Evolutionary conservation across 2,888 invertebrate species (phyloP).

Genomic region (Drosophila neotestacea): DNA sequence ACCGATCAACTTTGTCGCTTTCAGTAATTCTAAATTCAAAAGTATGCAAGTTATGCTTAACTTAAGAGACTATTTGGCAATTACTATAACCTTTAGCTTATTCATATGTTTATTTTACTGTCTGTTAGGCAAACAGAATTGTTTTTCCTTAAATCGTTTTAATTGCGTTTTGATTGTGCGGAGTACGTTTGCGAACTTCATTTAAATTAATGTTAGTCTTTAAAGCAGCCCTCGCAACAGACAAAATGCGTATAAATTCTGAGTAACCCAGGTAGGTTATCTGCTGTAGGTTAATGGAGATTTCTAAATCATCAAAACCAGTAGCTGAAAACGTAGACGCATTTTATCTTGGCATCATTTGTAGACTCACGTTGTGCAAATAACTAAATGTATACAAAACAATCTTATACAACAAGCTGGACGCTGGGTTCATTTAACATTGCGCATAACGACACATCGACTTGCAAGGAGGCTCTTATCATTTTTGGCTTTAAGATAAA

Average conservation of each 20-base stretch:
- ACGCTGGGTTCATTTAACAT: conserved; percentile 41
- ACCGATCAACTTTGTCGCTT: conserved; percentile 14
- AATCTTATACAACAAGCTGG: conserved; percentile 24
- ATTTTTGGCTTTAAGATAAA: conserved; percentile 48
- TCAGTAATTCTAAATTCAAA: conserved; percentile 1
- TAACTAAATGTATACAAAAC: conserved; percentile 46
- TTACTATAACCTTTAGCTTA: background rate
- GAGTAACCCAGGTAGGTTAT: conserved; percentile 47
- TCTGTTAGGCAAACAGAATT: background rate
- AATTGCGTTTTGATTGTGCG: conserved; percentile 49
- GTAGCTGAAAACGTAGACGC: conserved; percentile 36
- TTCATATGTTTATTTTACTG: background rate
- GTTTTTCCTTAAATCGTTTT: conserved; percentile 44
- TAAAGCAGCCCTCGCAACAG: conserved; percentile 34
- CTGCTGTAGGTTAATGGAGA: conserved; percentile 39
- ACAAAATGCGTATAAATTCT: conserved; percentile 11
- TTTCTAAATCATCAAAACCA: conserved; percentile 48
- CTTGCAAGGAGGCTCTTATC: conserved; percentile 42
- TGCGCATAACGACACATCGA: conserved; percentile 53
- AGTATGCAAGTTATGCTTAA: background rate
- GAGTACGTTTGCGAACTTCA: conserved; percentile 19
- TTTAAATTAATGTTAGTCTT: conserved; percentile 22
- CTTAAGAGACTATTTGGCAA: background rate
- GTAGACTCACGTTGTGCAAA: conserved; percentile 81
- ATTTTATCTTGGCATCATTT: conserved; percentile 68